A percentile compares a stretch with the other conserved stretches of the same genome.
phyloP scores from a whole-genome alignment of 92 coral and sea anemone species.

The Blastomussa wellsi region DNA sequence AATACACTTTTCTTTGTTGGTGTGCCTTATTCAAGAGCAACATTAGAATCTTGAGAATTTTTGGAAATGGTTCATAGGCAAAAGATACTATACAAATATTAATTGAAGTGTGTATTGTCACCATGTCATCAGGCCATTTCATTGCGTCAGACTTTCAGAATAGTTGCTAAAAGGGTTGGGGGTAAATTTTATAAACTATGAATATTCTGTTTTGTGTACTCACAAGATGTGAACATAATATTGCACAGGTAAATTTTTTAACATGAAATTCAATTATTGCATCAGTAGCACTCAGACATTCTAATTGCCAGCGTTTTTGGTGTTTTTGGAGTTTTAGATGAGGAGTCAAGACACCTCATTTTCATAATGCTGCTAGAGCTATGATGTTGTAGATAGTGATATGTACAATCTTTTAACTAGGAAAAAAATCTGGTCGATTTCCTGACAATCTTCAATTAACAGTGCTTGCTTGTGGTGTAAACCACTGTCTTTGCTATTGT shows the following conservation, averaged over 20 bases:
- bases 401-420: neutral
- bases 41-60: constrained; percentile 3
- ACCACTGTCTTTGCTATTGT: neutral
- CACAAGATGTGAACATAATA: neutral
- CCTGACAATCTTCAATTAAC: neutral
- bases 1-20: neutral
- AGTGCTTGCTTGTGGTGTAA: neutral
- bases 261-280: neutral
- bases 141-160: neutral
- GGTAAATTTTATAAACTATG: neutral
- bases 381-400: neutral
- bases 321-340: neutral
- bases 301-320: neutral
- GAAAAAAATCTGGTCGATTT: neutral
- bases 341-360: neutral
- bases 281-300: neutral
- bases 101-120: constrained; percentile 8
- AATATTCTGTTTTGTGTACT: neutral
- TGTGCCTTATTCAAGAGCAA: neutral
- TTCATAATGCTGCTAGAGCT: neutral
- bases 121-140: neutral
- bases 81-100: constrained; percentile 3
- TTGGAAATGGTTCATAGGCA: neutral
- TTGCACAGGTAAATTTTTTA: neutral
- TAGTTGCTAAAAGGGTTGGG: neutral